Percentiles rank a stretch among this genome's conserved stretches.
phyloP scores from a whole-genome alignment of 2,797 vertebrate genomes.

The Tokudaia muenninki region DNA sequence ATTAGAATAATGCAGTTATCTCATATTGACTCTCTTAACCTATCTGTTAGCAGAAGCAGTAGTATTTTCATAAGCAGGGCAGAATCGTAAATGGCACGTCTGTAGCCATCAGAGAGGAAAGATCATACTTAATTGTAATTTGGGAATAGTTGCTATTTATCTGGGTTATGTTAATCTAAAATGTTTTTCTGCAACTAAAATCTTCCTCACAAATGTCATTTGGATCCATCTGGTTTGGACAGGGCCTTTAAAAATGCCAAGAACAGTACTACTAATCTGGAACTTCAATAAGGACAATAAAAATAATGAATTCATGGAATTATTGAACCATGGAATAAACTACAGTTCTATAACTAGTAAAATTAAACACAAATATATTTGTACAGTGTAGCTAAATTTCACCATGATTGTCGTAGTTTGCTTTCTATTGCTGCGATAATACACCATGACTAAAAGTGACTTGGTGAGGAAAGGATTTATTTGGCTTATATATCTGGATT shows the following conservation, averaged over 20 bases:
- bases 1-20: background rate
- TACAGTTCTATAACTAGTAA: background rate
- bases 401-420: background rate
- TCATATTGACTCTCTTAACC: background rate
- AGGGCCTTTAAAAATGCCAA: conserved; percentile 45
- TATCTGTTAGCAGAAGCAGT: background rate
- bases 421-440: background rate
- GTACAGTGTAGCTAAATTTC: background rate
- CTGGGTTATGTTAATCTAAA: background rate
- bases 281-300: background rate
- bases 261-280: conserved; percentile 43
- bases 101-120: conserved; percentile 28
- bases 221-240: conserved; percentile 20
- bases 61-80: background rate
- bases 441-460: background rate
- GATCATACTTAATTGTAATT: conserved; percentile 5
- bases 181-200: conserved; percentile 13
- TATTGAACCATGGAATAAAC: background rate
- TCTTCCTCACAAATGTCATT: conserved; percentile 54
- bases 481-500: background rate
- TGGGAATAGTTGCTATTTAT: conserved; percentile 34
- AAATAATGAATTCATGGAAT: conserved; percentile 18
- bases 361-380: background rate
- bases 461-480: background rate
- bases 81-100: background rate